Conservation (phyloP, 2,113 vertebrate species). For the Tapirus terrestris region DNA sequence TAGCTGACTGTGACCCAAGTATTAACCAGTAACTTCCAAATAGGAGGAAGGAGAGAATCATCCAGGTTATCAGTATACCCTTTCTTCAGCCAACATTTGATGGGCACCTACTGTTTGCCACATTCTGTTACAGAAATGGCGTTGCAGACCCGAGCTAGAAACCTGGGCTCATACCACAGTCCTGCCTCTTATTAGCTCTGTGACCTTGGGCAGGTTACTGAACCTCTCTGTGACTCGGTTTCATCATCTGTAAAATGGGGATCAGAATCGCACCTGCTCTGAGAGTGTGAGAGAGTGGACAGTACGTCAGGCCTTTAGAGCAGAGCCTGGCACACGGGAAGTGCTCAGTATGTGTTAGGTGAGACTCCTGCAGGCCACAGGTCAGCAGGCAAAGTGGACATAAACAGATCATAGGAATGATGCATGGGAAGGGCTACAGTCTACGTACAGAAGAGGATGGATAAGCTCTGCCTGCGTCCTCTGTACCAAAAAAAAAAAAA, state of each 20-base stretch:
- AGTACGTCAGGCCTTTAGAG: fast-evolving
- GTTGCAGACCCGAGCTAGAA: neutral
- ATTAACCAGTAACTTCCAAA: neutral
- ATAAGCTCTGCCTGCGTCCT: neutral
- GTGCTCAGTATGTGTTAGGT: fast-evolving
- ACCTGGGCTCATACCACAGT: neutral
- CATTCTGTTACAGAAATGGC: fast-evolving
- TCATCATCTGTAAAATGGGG: neutral
- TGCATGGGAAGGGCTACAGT: fast-evolving
- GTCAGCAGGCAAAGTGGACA: neutral
- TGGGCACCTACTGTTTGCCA: neutral
- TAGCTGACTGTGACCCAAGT: neutral
- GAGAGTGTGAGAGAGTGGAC: neutral
- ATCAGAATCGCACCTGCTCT: no score
- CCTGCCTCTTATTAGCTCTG: neutral
- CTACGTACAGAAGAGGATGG: fast-evolving
- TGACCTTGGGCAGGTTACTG: neutral
- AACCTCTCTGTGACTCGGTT: neutral
- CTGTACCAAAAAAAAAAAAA: fast-evolving
- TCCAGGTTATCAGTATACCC: neutral
- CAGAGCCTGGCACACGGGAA: neutral
- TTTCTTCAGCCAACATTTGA: neutral
- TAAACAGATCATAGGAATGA: fast-evolving
- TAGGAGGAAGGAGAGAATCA: neutral
- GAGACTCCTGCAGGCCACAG: neutral